Base-by-base conservation (phyloP, 2,113 vertebrate species). In the Pampusana beccarii region DNA sequence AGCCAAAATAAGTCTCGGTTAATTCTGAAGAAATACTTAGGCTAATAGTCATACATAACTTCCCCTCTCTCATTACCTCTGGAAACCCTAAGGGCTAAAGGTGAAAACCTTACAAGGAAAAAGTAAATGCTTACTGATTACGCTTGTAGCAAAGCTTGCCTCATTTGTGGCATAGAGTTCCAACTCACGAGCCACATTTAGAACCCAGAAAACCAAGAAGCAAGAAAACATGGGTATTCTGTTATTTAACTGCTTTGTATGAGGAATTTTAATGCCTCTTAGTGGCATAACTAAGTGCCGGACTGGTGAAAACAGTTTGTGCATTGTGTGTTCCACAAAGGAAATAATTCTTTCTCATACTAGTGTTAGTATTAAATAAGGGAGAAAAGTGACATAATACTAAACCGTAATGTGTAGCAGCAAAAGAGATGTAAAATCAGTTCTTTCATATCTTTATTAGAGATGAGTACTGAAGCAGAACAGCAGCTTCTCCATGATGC, bases 401-500 rank as follows among this genome's bases (percentile, higher is more conserved):
- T 79, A 92, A 89, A 44, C 23, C 0, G 0, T 79, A 81, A 54
- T 2, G 86, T 86, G 50, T 1, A 93, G 50, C 15, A 66, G 13
- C 16, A 17, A 44, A 77, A 69, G 40, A 6, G 11, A 40, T 40
- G 33, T 16, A 71, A 75, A 78, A 74, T 78, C 10, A 3, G 5
- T 51, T 91, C 38, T 95, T 85, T 91, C 19, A 0, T 93, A 9
- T 94, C 81, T 93, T 94, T 75, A 50, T 83, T 87, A 98, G 98
- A 96, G 70, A 98, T 98, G 98, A 98, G 86, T 80, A 97, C 97
- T 64, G 98, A 99, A 71, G 97, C 98, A 71, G 99, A 99, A 46
- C 99, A 99, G 50, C 98, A 98, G 81, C 99, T 99, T 97, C 98
- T 99, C 53, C 98, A 94, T 40, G 98, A 98, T 88, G 98, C 99